phyloP scores from a whole-genome alignment of 2,888 invertebrate genomes.

The Lingula anatina region DNA sequence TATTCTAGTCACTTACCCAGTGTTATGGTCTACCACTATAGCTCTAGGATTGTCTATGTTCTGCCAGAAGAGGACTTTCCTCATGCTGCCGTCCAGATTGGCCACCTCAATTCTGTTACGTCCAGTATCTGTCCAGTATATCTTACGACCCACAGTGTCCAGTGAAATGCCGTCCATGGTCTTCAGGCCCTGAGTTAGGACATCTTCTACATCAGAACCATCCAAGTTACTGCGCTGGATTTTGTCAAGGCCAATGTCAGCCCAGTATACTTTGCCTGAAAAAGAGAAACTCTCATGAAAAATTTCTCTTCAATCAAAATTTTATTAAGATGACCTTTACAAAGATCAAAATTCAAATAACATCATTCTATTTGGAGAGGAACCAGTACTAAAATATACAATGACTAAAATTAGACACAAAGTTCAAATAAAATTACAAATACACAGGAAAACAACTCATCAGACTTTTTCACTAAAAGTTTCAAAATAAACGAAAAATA shows the following conservation, averaged over 20 bases:
- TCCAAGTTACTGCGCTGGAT: constrained; percentile 84
- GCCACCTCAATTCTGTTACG: constrained; percentile 53
- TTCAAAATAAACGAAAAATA: too few species aligned
- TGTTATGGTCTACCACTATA: constrained; percentile 74
- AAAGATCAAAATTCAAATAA: too few species aligned
- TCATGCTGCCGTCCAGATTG: constrained; percentile 58
- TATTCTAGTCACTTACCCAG: constrained; percentile 57
- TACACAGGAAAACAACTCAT: too few species aligned
- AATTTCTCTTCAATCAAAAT: neutral
- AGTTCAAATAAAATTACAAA: constrained; percentile 7
- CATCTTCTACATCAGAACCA: constrained; percentile 64
- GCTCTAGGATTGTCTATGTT: constrained; percentile 79
- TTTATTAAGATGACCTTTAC: neutral
- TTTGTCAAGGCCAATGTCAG: constrained; percentile 72
- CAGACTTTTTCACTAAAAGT: too few species aligned
- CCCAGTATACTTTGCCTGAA: constrained; percentile 75
- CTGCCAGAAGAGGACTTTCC: constrained; percentile 78
- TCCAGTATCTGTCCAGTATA: constrained; percentile 55
- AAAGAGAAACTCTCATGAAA: constrained; percentile 6
- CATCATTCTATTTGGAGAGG: too few species aligned
- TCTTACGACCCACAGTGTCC: constrained; percentile 51
- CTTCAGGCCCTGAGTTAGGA: constrained; percentile 72
- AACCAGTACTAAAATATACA: too few species aligned
- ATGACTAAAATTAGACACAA: neutral
- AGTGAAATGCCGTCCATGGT: constrained; percentile 66